Conservation (phyloP, 2,888 invertebrate species). For the Chloroclystis v-ata region DNA sequence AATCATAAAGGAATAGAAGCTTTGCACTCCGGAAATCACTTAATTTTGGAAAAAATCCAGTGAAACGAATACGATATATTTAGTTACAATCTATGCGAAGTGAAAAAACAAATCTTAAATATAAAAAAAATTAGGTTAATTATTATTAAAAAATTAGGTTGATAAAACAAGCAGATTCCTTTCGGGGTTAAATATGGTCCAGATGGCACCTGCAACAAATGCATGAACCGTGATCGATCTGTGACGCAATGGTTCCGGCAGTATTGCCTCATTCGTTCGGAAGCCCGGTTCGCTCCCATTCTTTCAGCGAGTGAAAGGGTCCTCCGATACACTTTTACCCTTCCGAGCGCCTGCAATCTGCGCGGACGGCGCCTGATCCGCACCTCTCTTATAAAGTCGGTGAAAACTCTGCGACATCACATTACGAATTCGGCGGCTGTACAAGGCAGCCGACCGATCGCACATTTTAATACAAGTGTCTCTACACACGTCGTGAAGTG, state of each 20-base stretch:
- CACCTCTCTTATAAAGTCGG: constrained; percentile 75
- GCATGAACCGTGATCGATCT: constrained; percentile 55
- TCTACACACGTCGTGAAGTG: constrained; percentile 54
- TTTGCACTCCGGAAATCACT: too few relatives aligned
- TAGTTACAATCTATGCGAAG: too few relatives aligned
- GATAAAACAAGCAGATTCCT: too few relatives aligned
- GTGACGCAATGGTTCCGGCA: constrained; percentile 67
- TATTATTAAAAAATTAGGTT: too few relatives aligned
- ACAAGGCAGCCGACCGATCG: constrained; percentile 60
- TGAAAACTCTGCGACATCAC: constrained; percentile 70
- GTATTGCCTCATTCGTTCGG: constrained; percentile 69
- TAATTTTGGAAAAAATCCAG: too few relatives aligned
- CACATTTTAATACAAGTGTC: constrained; percentile 50
- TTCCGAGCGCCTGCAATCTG: constrained; percentile 48
- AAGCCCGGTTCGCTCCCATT: constrained; percentile 70
- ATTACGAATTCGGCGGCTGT: constrained; percentile 77
- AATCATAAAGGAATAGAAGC: too few relatives aligned
- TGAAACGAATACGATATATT: too few relatives aligned
- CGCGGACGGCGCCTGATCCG: constrained; percentile 50
- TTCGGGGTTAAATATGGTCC: constrained; percentile 22
- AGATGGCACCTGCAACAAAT: constrained; percentile 50
- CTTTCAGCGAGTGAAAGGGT: constrained; percentile 77
- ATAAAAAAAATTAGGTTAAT: too few relatives aligned
- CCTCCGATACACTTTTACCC: constrained; percentile 72
- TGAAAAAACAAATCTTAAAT: too few relatives aligned